phyloP scores from a whole-genome alignment of 2,797 vertebrate genomes.

The Chaetodon trifasciatus region DNA sequence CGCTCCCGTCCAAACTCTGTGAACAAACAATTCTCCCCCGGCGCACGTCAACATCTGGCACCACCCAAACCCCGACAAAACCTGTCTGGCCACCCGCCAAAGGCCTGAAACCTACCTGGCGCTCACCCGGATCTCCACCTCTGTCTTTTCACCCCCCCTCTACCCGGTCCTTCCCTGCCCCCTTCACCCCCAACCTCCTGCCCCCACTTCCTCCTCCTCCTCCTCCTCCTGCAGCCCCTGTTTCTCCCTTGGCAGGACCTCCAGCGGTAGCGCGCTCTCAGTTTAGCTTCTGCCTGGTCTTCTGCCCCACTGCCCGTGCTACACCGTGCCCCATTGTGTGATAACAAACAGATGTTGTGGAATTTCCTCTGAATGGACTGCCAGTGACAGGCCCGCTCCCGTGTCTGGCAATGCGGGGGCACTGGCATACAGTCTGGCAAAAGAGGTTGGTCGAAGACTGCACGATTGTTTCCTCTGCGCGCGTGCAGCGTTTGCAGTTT shows the following conservation, averaged over 20 bases:
- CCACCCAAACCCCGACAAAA: conserved; percentile 36
- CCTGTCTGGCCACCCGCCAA: conserved; percentile 61
- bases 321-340: conserved; percentile 85
- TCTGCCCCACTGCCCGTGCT: conserved; percentile 66
- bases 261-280: conserved; percentile 58
- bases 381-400: conserved; percentile 87
- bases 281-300: conserved; percentile 72
- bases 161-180: conserved; percentile 24
- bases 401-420: conserved; percentile 78
- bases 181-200: conserved; percentile 13
- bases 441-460: conserved; percentile 42
- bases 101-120: conserved; percentile 67
- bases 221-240: conserved; percentile 22
- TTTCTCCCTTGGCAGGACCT: conserved; percentile 73
- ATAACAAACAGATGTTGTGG: conserved; percentile 96
- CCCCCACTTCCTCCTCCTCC: conserved; percentile 12
- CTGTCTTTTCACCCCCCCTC: conserved; percentile 23
- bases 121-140: conserved; percentile 60
- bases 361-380: conserved; percentile 91
- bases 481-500: conserved; percentile 41
- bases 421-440: conserved; percentile 82
- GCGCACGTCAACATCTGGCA: conserved; percentile 64
- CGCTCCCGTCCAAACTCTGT: conserved; percentile 14
- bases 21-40: conserved; percentile 21
- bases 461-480: conserved; percentile 49